Percentiles rank a stretch among this genome's conserved stretches.
Conservation (phyloP, 1,140 invertebrate species). For the Venustaconcha ellipsiformis region DNA sequence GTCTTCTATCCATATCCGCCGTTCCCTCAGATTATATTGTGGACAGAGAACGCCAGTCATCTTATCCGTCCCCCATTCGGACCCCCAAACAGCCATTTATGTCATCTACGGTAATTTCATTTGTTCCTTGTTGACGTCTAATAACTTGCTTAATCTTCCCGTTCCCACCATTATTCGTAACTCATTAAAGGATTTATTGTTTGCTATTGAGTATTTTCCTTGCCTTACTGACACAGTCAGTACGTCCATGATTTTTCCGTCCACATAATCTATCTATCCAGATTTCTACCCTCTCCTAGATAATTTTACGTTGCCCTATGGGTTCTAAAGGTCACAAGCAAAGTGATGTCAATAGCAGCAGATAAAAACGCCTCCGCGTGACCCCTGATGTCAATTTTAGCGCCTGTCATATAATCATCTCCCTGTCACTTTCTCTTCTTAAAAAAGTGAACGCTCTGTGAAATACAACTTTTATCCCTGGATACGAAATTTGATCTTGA, state of each 20-base stretch:
- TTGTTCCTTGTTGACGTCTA: not conserved
- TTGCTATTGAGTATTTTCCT: not conserved
- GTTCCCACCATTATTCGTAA: not conserved
- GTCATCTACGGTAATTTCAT: not conserved
- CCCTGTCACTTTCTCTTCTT: no score
- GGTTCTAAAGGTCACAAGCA: no score
- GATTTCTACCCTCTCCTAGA: no score
- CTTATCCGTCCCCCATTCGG: slow-evolving; percentile 38
- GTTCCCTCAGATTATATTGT: slow-evolving; percentile 67
- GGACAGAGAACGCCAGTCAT: slow-evolving; percentile 39
- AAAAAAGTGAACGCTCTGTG: no score
- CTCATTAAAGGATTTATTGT: not conserved
- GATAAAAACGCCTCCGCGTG: no score
- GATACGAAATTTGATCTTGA: no score
- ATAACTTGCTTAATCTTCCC: not conserved
- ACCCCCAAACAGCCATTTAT: slow-evolving; percentile 25
- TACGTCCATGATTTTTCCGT: not conserved
- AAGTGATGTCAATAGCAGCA: no score
- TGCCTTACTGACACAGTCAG: not conserved
- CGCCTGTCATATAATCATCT: no score
- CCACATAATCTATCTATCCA: no score
- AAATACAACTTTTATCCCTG: no score
- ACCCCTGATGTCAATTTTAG: no score
- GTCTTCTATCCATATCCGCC: slow-evolving; percentile 61
- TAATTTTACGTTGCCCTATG: no score